These are phyloP conservation scores for Drosophila lacicola DNA, from an alignment of 2,888 invertebrate genomes.

Conservation along the genomic window DNA sequence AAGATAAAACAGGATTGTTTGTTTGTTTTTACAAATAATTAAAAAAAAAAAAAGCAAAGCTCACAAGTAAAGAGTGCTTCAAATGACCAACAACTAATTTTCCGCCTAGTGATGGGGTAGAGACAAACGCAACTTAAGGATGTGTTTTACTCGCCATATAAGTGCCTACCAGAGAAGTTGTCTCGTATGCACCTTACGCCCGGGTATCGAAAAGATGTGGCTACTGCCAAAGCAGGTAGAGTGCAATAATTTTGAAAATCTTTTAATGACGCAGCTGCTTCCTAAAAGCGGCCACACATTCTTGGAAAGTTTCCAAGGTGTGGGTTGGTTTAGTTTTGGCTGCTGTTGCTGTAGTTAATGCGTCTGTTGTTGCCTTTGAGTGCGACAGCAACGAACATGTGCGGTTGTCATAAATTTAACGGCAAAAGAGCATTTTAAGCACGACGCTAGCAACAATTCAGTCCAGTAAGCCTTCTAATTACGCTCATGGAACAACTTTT, in stretches of 20 bases:
- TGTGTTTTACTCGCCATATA: constrained; percentile 42
- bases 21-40: too few species aligned
- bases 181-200: constrained; percentile 16
- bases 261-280: constrained; percentile 75
- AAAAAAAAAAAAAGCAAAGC: too few species aligned
- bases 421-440: constrained; percentile 77
- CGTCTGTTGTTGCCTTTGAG: constrained; percentile 13
- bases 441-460: constrained; percentile 39
- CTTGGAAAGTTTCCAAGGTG: constrained; percentile 69
- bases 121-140: not conserved
- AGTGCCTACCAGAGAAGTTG: constrained; percentile 45
- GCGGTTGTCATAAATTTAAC: constrained; percentile 80
- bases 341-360: constrained; percentile 19
- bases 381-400: constrained; percentile 63
- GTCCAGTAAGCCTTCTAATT: constrained; percentile 74
- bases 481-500: constrained; percentile 64
- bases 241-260: constrained; percentile 74
- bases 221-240: constrained; percentile 31
- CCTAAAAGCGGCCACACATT: constrained; percentile 50
- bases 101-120: too few species aligned
- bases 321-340: constrained; percentile 41
- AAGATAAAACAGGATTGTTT: too few species aligned
- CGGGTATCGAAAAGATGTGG: constrained; percentile 54
- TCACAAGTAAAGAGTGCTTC: too few species aligned
- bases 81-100: too few species aligned